Conservation (phyloP, 2,888 invertebrate genomes). For the Rhamphomyia laevipes region DNA sequence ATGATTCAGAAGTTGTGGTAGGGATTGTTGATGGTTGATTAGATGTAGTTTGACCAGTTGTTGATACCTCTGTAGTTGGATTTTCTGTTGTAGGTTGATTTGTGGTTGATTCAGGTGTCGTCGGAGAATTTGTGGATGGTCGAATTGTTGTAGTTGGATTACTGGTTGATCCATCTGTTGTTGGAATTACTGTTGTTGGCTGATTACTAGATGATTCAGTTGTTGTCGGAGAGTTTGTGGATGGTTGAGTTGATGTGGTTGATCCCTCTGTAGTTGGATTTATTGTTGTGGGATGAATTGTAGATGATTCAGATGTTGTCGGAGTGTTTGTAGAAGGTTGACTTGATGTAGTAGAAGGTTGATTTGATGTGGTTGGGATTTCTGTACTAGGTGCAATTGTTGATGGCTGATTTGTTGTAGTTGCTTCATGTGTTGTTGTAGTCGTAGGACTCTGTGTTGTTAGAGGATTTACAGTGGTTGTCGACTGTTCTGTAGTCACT, state of each 20-base stretch:
- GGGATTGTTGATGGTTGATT: conserved; percentile 14
- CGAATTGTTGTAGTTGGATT: conserved; percentile 12
- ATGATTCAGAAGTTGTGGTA: conserved; percentile 7
- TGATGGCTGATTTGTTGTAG: conserved; percentile 20
- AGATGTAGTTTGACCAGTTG: conserved; percentile 7
- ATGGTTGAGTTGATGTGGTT: conserved; percentile 14
- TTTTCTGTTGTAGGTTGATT: conserved; percentile 10
- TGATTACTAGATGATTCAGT: conserved; percentile 8
- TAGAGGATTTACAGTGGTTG: conserved; percentile 4
- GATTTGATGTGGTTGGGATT: background rate
- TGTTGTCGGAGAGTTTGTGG: conserved; percentile 7
- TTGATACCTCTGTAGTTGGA: conserved; percentile 10
- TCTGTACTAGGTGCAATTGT: conserved; percentile 17
- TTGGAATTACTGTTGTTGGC: conserved; percentile 12
- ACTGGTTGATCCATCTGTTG: conserved; percentile 7
- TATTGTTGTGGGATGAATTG: conserved; percentile 17
- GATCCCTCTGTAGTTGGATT: conserved; percentile 7
- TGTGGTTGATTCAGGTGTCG: conserved; percentile 12
- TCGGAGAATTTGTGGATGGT: no score
- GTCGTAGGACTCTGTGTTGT: conserved; percentile 11
- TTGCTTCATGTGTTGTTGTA: conserved; percentile 18
- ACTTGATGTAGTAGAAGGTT: conserved; percentile 9
- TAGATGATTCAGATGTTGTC: conserved; percentile 19
- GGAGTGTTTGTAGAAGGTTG: conserved; percentile 11
- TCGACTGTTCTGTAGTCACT: background rate